These are phyloP conservation scores for Ophion ventricosus DNA, from an alignment of 2,888 invertebrate species.

Conservation along the genomic window DNA sequence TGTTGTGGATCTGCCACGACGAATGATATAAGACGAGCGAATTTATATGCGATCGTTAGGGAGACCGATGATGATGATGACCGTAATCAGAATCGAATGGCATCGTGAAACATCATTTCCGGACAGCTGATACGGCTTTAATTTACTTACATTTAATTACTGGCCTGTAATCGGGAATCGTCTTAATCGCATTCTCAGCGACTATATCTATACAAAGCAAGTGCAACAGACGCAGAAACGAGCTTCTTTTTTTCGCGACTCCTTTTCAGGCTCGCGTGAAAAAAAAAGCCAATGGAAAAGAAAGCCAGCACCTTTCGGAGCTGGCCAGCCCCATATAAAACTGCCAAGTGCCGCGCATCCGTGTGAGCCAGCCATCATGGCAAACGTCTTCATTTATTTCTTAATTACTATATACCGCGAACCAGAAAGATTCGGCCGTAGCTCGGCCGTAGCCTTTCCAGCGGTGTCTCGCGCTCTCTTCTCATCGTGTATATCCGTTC, in stretches of 20 bases:
- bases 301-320: slow-evolving; percentile 48
- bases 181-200: slow-evolving; percentile 1
- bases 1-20: slow-evolving; percentile 58
- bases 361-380: slow-evolving; percentile 49
- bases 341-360: slow-evolving; percentile 49
- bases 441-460: slow-evolving; percentile 21
- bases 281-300: slow-evolving; percentile 38
- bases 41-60: slow-evolving; percentile 48
- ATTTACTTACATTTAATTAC: slow-evolving; percentile 82
- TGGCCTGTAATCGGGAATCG: slow-evolving; percentile 68
- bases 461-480: slow-evolving; percentile 49
- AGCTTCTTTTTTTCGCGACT: slow-evolving; percentile 32
- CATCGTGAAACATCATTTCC: slow-evolving; percentile 41
- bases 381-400: slow-evolving; percentile 66
- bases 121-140: slow-evolving; percentile 78
- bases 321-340: slow-evolving; percentile 56
- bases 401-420: slow-evolving; percentile 64
- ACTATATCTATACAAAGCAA: slow-evolving; percentile 1
- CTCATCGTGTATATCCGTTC: neutral
- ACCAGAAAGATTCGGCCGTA: slow-evolving; percentile 42
- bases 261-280: slow-evolving; percentile 3
- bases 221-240: slow-evolving; percentile 32
- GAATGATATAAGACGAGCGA: slow-evolving; percentile 19
- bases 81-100: slow-evolving; percentile 44
- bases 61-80: slow-evolving; percentile 51